A percentile compares a stretch with the other conserved stretches of the same genome.
Evolutionary conservation across 2,113 vertebrate species (phyloP).

Genomic region (Opisthocomus hoazin): DNA sequence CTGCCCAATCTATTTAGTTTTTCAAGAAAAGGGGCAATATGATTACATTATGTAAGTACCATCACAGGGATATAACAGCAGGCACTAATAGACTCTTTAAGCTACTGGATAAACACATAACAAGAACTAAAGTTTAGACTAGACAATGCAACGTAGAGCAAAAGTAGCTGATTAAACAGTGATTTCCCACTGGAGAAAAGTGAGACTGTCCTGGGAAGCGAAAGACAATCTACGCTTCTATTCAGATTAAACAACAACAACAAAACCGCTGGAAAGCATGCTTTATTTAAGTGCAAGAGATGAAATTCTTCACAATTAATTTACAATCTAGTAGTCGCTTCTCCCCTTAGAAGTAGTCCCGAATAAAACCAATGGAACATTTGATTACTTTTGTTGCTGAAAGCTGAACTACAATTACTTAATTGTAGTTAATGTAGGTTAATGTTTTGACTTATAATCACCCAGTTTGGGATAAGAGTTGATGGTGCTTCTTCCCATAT

Average conservation of each 20-base stretch:
- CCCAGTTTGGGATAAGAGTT: background rate
- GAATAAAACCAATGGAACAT: background rate
- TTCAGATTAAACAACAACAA: background rate
- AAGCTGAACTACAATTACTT: background rate
- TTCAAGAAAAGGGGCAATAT: background rate
- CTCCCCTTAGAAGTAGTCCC: background rate
- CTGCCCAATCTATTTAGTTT: background rate
- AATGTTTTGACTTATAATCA: background rate
- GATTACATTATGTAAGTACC: background rate
- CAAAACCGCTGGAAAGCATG: background rate
- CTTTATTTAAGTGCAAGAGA: background rate
- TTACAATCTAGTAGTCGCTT: background rate
- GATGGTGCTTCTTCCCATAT: background rate
- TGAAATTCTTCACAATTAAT: background rate
- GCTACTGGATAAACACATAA: background rate
- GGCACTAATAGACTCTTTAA: background rate
- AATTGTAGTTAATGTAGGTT: too few species aligned
- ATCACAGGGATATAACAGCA: background rate
- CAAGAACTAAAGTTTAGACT: background rate
- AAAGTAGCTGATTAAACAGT: background rate
- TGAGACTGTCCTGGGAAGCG: background rate
- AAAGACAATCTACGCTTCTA: background rate
- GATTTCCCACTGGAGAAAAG: background rate
- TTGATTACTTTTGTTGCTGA: background rate
- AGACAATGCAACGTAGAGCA: background rate